A percentile compares a stretch with the other conserved stretches of the same genome.
Conservation (phyloP, 1,140 invertebrate species). For the Antheraea mylitta region DNA sequence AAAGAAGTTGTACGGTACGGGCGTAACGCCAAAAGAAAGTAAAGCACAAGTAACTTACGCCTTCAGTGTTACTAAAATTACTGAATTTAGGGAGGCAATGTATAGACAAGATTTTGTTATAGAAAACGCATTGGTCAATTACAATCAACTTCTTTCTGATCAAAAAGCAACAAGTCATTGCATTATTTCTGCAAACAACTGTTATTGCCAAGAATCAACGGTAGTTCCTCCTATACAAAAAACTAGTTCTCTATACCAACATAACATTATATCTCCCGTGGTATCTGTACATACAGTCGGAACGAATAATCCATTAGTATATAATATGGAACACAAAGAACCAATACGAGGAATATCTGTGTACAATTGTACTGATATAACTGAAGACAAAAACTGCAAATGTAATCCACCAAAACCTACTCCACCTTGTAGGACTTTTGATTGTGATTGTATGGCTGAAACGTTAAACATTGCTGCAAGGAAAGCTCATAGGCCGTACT, state of each 20-base stretch:
- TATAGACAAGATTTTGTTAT: slow-evolving; percentile 28
- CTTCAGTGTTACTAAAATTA: slow-evolving; percentile 46
- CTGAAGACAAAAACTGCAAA: slow-evolving; percentile 62
- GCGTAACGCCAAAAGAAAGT: slow-evolving; percentile 44
- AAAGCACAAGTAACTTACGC: slow-evolving; percentile 52
- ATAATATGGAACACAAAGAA: slow-evolving; percentile 40
- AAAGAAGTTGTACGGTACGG: slow-evolving; percentile 45
- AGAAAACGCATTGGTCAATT: slow-evolving; percentile 13
- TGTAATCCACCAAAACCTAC: slow-evolving; percentile 59
- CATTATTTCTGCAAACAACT: not conserved
- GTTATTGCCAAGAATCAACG: slow-evolving; percentile 24
- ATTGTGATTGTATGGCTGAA: slow-evolving; percentile 66
- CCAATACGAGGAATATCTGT: slow-evolving; percentile 34
- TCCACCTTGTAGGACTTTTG: slow-evolving; percentile 61
- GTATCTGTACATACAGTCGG: not conserved
- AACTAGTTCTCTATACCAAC: slow-evolving; percentile 16
- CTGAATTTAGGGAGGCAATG: slow-evolving; percentile 41
- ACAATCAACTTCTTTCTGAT: not conserved
- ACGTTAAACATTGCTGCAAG: slow-evolving; percentile 43
- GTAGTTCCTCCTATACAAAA: not conserved
- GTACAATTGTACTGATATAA: slow-evolving; percentile 48
- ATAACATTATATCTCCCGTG: slow-evolving; percentile 12
- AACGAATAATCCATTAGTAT: slow-evolving; percentile 36
- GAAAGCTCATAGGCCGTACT: slow-evolving; percentile 60
- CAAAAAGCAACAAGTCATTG: not conserved